A percentile compares a stretch with the other conserved stretches of the same genome.
Conservation (phyloP, 2,888 invertebrate genomes). For the Cerastoderma edule region DNA sequence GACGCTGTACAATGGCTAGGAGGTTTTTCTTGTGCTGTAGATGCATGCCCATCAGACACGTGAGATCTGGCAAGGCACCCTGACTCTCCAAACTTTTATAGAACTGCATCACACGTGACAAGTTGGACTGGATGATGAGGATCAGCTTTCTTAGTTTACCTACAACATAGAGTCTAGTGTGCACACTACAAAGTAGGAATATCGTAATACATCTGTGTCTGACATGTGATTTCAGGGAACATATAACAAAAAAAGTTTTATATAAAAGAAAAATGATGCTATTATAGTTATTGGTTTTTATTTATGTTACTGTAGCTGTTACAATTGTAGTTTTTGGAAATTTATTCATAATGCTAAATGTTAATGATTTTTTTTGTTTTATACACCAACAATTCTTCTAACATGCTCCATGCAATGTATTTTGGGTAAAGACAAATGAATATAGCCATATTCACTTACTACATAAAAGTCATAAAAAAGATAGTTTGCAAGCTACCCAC, state of each 20-base stretch:
- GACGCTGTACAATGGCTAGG: slow-evolving; percentile 13
- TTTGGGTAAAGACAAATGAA: no score
- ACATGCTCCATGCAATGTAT: no score
- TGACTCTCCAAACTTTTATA: slow-evolving; percentile 23
- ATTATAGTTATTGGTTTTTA: no score
- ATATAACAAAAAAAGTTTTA: background rate
- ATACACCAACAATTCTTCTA: no score
- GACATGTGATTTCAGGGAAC: background rate
- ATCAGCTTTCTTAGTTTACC: slow-evolving; percentile 36
- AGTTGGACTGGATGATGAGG: slow-evolving; percentile 39
- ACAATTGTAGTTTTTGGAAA: no score
- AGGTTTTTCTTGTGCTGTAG: slow-evolving; percentile 18
- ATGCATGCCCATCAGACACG: slow-evolving; percentile 10
- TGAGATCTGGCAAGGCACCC: background rate
- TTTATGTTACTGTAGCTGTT: no score
- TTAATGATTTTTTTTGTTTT: no score
- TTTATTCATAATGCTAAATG: no score
- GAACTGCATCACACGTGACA: slow-evolving; percentile 32
- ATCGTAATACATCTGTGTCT: background rate
- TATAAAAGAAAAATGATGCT: background rate
- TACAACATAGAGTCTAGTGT: background rate
- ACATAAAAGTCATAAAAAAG: no score
- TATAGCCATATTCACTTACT: no score
- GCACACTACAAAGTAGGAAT: slow-evolving; percentile 9
- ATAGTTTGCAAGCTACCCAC: no score